Evolutionary conservation across 2,888 invertebrate genomes (phyloP).

Genomic region (Coelinius sp.): DNA sequence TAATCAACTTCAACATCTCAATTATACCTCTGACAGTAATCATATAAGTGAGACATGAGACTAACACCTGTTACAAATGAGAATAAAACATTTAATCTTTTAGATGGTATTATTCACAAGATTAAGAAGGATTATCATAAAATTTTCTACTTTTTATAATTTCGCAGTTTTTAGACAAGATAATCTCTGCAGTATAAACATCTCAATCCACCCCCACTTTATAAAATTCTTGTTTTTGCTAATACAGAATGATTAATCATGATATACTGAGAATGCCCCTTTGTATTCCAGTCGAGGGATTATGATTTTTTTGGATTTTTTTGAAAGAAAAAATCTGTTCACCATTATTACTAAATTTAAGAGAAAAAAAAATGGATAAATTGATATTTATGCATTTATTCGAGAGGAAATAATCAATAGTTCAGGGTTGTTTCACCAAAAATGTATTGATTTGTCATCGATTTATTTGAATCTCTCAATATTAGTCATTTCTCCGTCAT

Average conservation of each 20-base stretch:
- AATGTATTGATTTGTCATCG: neutral
- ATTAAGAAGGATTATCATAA: neutral
- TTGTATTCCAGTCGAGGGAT: neutral
- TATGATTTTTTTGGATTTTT: neutral
- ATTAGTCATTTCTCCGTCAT: neutral
- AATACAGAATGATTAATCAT: neutral
- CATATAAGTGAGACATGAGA: neutral
- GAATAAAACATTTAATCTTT: neutral
- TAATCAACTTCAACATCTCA: neutral
- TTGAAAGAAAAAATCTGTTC: neutral
- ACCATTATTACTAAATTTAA: neutral
- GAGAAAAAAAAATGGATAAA: slow-evolving; percentile 4
- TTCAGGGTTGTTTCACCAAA: neutral
- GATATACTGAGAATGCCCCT: neutral
- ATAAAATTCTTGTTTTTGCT: neutral
- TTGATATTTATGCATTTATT: neutral
- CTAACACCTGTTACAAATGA: neutral
- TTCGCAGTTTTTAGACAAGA: neutral
- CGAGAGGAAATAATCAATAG: too few relatives aligned
- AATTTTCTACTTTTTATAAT: neutral
- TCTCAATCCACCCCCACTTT: neutral
- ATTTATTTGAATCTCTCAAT: slow-evolving; percentile 15
- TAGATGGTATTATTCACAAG: neutral
- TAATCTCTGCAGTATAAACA: neutral
- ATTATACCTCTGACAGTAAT: neutral